Base-by-base conservation (phyloP, 1,140 invertebrate species). In the Luehdorfia chinensis region DNA sequence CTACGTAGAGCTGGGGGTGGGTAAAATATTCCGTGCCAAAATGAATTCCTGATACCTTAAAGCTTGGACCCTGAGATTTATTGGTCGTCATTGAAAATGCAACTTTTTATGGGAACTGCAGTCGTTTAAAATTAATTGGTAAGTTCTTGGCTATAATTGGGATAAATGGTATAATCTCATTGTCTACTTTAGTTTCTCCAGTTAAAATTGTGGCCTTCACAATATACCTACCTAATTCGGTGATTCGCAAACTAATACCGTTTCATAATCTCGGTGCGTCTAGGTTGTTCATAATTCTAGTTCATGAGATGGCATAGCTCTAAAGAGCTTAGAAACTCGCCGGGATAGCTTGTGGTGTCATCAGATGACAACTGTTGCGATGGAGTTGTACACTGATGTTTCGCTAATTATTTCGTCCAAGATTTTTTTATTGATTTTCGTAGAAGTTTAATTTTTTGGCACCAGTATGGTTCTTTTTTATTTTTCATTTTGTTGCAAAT, bases 81-180 rank as follows among this genome's bases (percentile, higher is more conserved):
- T 47, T 41, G 16, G 41, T 53, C 7, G 44, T 47, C 21, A 47
- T 88, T 18, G n/a, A n/a, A n/a, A n/a, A n/a, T n/a, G n/a, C n/a
- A n/a, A n/a, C n/a, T n/a, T n/a, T n/a, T n/a, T n/a, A 44, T 19
- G 87, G 84, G 70, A 90, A 90, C 52, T 90, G 87, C 1, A 84
- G 21, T 16, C 88, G 37, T 61, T 79, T 78, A 43, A 90, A 73
- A 31, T 61, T 34, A 52, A 52, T 46, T 33, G 83, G 77, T 14
- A 68, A 37, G 46, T 73, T 32, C 4, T 14, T 39, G 18, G 63
- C 67, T 47, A 66, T 78, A 21, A 85, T 54, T 27, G 70, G 62
- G 46, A 86, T 83, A 13, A 68, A 51, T 23, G 76, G 70, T 33
- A 84, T 65, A n/a, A 84, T 37, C 45, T 83, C 69, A 48, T 49